Base-by-base conservation (phyloP, 2,797 vertebrate species). In the Acanthornis magna region DNA sequence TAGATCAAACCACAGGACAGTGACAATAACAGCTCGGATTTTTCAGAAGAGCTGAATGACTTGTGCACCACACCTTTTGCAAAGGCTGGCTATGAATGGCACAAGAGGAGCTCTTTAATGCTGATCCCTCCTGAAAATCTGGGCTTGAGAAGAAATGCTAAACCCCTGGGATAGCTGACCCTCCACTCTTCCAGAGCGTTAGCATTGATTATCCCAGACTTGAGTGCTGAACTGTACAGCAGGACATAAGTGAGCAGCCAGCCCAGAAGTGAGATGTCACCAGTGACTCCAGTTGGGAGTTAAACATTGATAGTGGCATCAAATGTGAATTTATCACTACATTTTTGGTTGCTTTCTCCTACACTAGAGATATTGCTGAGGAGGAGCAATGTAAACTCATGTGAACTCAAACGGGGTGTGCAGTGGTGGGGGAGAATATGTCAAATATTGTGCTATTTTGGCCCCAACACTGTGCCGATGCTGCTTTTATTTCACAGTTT, bases 1-100 rank as follows among this genome's bases (percentile, higher is more conserved):
- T 89, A 88, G 96, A 97, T 95, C 92, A 93, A 91, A 94, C 80
- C 54, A 55, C 85, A 89, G 89, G 88, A 91, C 85, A 81, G 79
- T 91, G 87, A 91, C 92, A 89, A 47, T 78, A 95, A 65, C 85
- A 75, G 89, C 76, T 84, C 53, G 11, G 62, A 45, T 45, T 62
- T 84, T 84, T 89, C 48, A 50, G 70, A 93, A 61, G 58, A 63
- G 60, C 58, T 86, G 66, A 86, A 55, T 91, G 85, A 92, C 62
- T 88, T 60, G 55, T 85, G 58, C 60, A 27, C 89, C 73, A 53
- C 42, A 75, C 73, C 85, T 92, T 72, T 60, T 71, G 54, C 76
- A 91, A 66, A 89, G 48, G 48, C 58, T 53, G 80, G 38, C 72
- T 83, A 8, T 84, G 73, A 89, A 72, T 84, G 91, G 88, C 76